Evolutionary conservation across 2,113 vertebrate genomes (phyloP), one percentile per base, ranked within the genome.

Genomic region (Melanotaenia duboulayi): DNA sequence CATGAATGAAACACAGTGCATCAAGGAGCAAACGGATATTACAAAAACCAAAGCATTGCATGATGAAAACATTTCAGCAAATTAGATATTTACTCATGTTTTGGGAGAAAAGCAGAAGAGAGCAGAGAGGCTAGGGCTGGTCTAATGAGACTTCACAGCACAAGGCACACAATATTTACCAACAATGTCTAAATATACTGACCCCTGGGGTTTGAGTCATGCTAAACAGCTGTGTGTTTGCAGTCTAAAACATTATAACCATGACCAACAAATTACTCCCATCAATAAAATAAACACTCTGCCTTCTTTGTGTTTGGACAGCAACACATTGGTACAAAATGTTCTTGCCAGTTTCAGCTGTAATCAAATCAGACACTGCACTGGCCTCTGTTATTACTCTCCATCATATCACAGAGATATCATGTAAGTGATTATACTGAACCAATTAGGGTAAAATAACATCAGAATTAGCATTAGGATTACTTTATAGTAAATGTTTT

Each of bases 81-180:
- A 87, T 84, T 56, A 80, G 81, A 80, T 75, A 76, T 87, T 79
- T 83, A 81, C 78, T 83, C 82, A 71, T 78, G n/a, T 63, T 76
- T 75, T 63, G 54, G 23, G 50, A 37, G 57, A 51, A 80, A 81
- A 76, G 28, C n/a, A 12, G 39, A 52, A 42, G 42, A 68, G 54
- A 54, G 64, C 37, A 50, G 62, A 23, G 24, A 22, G 61, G 62
- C 19, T 11, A 52, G n/a, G 40, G 65, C 11, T 59, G 68, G 64
- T 51, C 60, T 65, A 55, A 84, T 71, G 74, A 65, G 62, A 58
- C 75, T 75, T 78, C 64, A 69, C 66, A 74, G 71, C 69, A 69
- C 55, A 73, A 52, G 74, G 71, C 70, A 73, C 75, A 50, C 57
- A 56, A 68, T 63, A 57, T 76, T 87, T 52, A 76, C 67, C 22